A percentile compares a stretch with the other conserved stretches of the same genome.
phyloP scores from a whole-genome alignment of 2,797 vertebrate genomes.

The Tinamus major region DNA sequence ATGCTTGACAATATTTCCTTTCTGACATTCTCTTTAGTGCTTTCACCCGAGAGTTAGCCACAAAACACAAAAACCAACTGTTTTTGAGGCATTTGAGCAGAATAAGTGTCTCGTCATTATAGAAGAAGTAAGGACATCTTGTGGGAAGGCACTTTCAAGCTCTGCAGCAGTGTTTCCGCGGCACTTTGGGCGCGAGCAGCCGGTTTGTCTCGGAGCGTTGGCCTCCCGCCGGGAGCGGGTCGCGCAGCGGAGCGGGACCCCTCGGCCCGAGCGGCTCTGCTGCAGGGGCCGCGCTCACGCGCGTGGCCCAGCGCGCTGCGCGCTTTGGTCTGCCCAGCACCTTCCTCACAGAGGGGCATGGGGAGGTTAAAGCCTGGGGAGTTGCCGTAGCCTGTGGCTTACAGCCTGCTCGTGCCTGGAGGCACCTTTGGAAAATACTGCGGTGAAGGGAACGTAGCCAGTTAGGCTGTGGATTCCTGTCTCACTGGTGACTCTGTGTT shows the following conservation, averaged over 20 bases:
- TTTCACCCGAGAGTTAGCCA: background rate
- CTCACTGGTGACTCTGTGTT: background rate
- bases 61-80: background rate
- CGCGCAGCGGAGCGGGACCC: background rate
- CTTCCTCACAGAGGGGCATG: background rate
- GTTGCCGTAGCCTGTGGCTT: fast-evolving
- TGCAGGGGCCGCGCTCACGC: no score
- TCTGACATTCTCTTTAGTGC: background rate
- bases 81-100: background rate
- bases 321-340: background rate
- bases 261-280: fast-evolving
- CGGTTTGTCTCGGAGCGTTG: background rate
- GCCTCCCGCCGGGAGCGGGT: background rate
- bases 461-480: background rate
- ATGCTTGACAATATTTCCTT: background rate
- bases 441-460: background rate
- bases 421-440: background rate
- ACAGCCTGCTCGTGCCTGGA: background rate
- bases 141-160: background rate
- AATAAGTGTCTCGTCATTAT: background rate
- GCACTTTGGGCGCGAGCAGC: background rate
- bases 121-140: background rate
- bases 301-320: fast-evolving
- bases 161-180: background rate
- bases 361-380: background rate